A percentile compares a stretch with the other conserved stretches of the same genome.
These are phyloP conservation scores for Cryptosula pallasiana DNA, from an alignment of 2,888 invertebrate genomes.

Conservation along the genomic window DNA sequence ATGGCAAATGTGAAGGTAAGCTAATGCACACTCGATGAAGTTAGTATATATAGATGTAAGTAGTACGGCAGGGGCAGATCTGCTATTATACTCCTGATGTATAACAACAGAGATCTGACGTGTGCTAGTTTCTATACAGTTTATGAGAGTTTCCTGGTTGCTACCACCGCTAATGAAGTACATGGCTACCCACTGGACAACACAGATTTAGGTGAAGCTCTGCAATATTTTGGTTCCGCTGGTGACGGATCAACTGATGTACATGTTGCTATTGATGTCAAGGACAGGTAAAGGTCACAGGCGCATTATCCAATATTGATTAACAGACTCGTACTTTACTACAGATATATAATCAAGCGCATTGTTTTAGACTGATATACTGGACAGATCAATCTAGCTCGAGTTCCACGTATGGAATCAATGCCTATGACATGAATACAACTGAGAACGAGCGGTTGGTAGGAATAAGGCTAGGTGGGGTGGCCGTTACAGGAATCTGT, in stretches of 20 bases:
- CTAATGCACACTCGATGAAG: too few relatives aligned
- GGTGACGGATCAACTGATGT: neutral
- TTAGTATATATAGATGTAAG: too few relatives aligned
- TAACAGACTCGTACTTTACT: too few relatives aligned
- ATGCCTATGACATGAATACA: neutral
- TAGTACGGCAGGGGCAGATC: too few relatives aligned
- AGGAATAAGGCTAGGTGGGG: neutral
- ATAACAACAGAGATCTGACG: too few relatives aligned
- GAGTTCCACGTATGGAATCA: slow-evolving; percentile 5
- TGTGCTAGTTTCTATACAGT: too few relatives aligned
- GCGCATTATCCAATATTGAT: too few relatives aligned
- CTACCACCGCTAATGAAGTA: neutral
- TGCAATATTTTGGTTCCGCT: neutral
- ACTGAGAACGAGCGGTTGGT: neutral
- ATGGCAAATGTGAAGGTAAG: slow-evolving; percentile 66
- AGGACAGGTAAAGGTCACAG: slow-evolving; percentile 12
- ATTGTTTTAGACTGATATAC: slow-evolving; percentile 7
- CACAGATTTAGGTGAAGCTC: neutral
- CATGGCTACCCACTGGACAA: slow-evolving; percentile 14
- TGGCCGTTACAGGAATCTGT: neutral
- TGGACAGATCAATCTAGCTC: neutral
- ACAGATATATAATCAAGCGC: too few relatives aligned
- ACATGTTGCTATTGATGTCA: slow-evolving; percentile 6
- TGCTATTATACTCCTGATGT: too few relatives aligned
- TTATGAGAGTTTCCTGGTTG: neutral